Percentiles rank a stretch among this genome's conserved stretches.
These are phyloP conservation scores for Drepanosiphum platanoidis DNA, from an alignment of 2,888 invertebrate genomes.

Conservation along the genomic window DNA sequence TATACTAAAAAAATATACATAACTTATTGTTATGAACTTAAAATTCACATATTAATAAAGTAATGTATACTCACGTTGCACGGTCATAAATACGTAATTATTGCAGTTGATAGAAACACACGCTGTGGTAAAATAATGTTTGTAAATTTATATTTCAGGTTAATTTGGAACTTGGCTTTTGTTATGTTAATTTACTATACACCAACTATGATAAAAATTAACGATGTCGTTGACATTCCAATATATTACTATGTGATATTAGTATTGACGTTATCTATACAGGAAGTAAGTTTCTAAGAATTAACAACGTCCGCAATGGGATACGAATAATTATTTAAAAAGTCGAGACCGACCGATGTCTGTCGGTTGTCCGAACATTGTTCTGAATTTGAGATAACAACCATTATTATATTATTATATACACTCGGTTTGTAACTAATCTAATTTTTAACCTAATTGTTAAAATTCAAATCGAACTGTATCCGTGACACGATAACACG, in stretches of 20 bases:
- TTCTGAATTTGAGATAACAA: neutral
- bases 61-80: too few species aligned
- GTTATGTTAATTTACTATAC: slow-evolving; percentile 21
- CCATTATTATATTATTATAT: too few species aligned
- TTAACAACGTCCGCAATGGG: neutral
- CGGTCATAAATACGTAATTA: too few species aligned
- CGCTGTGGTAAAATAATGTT: too few species aligned
- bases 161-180: slow-evolving; percentile 31
- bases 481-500: too few species aligned
- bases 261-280: neutral
- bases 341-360: neutral
- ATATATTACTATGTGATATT: slow-evolving; percentile 24
- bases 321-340: neutral
- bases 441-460: neutral
- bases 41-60: too few species aligned
- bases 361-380: neutral
- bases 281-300: slow-evolving; percentile 22
- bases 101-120: too few species aligned
- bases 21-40: too few species aligned
- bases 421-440: neutral
- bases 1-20: too few species aligned
- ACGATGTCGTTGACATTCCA: neutral
- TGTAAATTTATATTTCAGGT: slow-evolving; percentile 10
- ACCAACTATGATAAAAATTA: neutral
- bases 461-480: too few species aligned